Percentiles rank a stretch among this genome's conserved stretches.
Evolutionary conservation across 1,140 invertebrate genomes (phyloP).

Genomic region (Drosophila jambulina): DNA sequence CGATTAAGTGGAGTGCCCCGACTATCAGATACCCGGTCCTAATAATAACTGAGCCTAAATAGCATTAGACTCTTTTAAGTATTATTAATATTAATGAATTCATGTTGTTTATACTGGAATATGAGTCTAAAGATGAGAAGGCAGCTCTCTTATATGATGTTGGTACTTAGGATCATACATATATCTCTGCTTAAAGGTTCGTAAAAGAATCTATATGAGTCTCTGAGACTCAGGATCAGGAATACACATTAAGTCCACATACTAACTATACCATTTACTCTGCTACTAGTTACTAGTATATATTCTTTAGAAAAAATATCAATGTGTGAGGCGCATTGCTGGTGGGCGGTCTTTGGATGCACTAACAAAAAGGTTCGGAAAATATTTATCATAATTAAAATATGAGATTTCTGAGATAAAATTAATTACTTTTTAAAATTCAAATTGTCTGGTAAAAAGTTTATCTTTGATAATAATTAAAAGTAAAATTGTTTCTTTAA

Average conservation of each 20-base stretch:
- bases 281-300: not conserved
- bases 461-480: not conserved
- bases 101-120: no score
- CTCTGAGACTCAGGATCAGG: not conserved
- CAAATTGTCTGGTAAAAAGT: not conserved
- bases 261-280: not conserved
- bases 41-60: not conserved
- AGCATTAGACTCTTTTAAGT: not conserved
- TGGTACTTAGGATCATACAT: no score
- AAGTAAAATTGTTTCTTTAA: not conserved
- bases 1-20: not conserved
- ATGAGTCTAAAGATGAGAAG: not conserved
- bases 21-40: slow-evolving; percentile 8
- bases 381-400: not conserved
- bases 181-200: not conserved
- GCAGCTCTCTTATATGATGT: not conserved
- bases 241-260: not conserved
- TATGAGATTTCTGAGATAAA: not conserved
- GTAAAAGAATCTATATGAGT: not conserved
- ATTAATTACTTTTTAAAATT: not conserved
- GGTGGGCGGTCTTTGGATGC: slow-evolving; percentile 1
- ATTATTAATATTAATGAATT: not conserved
- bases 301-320: not conserved
- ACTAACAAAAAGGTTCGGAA: not conserved
- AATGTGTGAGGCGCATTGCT: not conserved